phyloP scores from a whole-genome alignment of 2,888 invertebrate species.

The Schizaphis graminum region DNA sequence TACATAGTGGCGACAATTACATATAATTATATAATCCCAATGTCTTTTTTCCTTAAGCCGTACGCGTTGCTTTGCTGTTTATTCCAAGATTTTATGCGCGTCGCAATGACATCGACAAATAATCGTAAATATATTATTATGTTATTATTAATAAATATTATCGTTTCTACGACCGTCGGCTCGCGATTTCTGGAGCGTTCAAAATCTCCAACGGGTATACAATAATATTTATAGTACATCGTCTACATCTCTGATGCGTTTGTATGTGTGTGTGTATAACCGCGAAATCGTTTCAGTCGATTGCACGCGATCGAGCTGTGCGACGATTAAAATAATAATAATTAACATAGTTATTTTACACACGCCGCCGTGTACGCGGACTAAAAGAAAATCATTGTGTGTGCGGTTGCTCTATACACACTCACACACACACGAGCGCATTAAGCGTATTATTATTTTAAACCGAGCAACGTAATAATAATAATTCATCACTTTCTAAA shows the following conservation, averaged over 20 bases:
- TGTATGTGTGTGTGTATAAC: background rate
- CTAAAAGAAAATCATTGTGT: slow-evolving; percentile 31
- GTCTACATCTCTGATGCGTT: background rate
- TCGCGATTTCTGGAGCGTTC: background rate
- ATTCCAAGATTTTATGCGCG: background rate
- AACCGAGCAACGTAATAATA: background rate
- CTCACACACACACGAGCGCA: background rate
- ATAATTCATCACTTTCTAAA: slow-evolving; percentile 36
- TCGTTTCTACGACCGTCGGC: background rate
- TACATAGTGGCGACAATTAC: background rate
- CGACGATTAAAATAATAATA: slow-evolving; percentile 22
- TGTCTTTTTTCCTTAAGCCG: background rate
- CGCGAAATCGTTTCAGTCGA: slow-evolving; percentile 55
- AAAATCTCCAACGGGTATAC: background rate
- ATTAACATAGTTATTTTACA: slow-evolving; percentile 35
- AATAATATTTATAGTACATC: background rate
- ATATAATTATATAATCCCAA: background rate
- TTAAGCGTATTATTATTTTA: background rate
- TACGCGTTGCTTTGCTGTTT: too few relatives aligned
- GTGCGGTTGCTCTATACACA: background rate
- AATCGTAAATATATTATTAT: background rate
- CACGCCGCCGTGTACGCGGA: background rate
- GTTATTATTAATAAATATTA: background rate
- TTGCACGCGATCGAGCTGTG: slow-evolving; percentile 28
- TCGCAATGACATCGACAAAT: background rate